A percentile compares a stretch with the other conserved stretches of the same genome.
phyloP scores from a whole-genome alignment of 2,113 vertebrate species.

The Rhabdornis inornatus region DNA sequence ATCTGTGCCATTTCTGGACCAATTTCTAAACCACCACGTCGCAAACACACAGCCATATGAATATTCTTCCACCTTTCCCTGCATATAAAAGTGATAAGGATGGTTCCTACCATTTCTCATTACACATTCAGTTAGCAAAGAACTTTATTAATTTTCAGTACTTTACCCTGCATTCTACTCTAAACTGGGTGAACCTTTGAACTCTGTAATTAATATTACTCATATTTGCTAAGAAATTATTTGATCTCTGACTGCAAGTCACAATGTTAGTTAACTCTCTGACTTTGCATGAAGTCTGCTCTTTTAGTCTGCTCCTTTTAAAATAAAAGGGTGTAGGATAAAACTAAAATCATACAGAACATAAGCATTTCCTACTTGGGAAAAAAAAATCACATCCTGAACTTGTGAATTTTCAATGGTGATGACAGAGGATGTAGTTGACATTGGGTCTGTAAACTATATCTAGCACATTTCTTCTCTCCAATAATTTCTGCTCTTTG shows the following conservation, averaged over 20 bases:
- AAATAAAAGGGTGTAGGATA: neutral
- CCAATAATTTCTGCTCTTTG: accelerated
- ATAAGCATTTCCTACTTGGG: neutral
- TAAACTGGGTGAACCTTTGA: neutral
- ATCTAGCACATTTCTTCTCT: neutral
- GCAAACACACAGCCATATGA: neutral
- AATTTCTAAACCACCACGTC: neutral
- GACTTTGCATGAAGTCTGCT: neutral
- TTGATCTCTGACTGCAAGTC: neutral
- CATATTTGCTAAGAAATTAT: neutral
- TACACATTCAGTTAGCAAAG: neutral
- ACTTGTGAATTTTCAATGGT: neutral
- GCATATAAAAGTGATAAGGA: neutral
- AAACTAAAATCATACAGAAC: neutral
- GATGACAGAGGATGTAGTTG: neutral
- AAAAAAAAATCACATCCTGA: neutral
- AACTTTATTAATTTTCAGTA: neutral
- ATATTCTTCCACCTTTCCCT: neutral
- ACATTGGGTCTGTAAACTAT: neutral
- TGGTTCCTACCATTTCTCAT: neutral
- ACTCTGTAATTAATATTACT: neutral
- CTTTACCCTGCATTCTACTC: neutral
- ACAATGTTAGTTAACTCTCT: neutral
- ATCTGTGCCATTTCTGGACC: neutral
- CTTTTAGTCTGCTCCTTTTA: neutral